Percentiles rank a stretch among this genome's conserved stretches.
These are phyloP conservation scores for Artemia franciscana DNA, from an alignment of 1,140 invertebrate species.

Conservation along the genomic window DNA sequence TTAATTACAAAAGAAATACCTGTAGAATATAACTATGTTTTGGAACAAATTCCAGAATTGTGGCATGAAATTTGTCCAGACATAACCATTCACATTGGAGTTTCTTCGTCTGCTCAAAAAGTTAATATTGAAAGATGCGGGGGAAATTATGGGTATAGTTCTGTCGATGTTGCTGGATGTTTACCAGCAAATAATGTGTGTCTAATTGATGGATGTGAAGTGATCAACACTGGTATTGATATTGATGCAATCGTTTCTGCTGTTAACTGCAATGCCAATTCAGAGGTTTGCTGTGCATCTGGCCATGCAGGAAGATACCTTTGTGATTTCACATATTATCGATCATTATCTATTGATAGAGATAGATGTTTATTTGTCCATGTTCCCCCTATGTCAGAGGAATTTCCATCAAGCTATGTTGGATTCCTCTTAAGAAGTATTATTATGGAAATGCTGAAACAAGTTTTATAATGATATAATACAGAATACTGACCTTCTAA, in stretches of 20 bases:
- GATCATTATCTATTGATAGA: conserved; percentile 22
- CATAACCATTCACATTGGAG: conserved; percentile 23
- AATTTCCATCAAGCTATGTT: not conserved
- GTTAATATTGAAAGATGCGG: conserved; percentile 21
- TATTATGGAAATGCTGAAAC: not conserved
- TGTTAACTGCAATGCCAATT: conserved; percentile 16
- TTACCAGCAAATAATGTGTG: conserved; percentile 17
- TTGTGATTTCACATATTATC: conserved; percentile 28
- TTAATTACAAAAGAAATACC: conserved; percentile 34
- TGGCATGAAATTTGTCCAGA: conserved; percentile 35
- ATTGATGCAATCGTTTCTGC: conserved; percentile 19
- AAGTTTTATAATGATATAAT: no score
- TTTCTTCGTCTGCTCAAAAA: conserved; percentile 20
- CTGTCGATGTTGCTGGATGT: conserved; percentile 16
- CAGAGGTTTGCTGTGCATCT: conserved; percentile 19
- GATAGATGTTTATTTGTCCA: conserved; percentile 26
- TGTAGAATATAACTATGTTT: conserved; percentile 36
- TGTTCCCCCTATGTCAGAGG: conserved; percentile 17
- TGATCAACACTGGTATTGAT: conserved; percentile 18
- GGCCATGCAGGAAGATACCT: conserved; percentile 24
- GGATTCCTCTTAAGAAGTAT: not conserved
- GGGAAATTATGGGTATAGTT: conserved; percentile 20
- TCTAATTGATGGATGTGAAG: conserved; percentile 14
- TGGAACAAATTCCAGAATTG: conserved; percentile 30
- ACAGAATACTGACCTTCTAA: no score